phyloP scores from a whole-genome alignment of 2,797 vertebrate species.

The Anas capensis region DNA sequence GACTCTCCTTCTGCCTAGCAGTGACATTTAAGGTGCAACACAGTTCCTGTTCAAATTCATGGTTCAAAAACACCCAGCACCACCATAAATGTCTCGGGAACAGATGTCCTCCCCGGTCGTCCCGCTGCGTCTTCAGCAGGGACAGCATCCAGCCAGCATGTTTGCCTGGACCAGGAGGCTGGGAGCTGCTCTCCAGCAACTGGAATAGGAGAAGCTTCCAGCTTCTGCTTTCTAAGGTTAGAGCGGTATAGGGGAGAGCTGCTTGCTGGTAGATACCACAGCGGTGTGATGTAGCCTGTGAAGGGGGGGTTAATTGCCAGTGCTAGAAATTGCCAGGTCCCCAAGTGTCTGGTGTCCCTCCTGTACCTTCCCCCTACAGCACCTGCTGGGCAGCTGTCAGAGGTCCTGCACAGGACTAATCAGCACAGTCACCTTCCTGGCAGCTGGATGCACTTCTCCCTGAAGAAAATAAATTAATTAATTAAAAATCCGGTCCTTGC shows the following conservation, averaged over 20 bases:
- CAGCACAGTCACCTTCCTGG: background rate
- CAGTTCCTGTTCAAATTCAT: constrained; percentile 41
- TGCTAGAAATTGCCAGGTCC: background rate
- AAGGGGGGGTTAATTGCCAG: background rate
- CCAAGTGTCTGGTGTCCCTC: background rate
- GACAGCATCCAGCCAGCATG: background rate
- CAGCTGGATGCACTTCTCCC: background rate
- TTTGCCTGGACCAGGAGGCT: background rate
- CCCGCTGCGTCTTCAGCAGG: background rate
- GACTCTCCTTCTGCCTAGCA: constrained; percentile 53
- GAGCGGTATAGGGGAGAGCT: background rate
- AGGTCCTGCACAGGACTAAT: background rate
- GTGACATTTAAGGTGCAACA: constrained; percentile 53
- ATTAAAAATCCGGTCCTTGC: background rate
- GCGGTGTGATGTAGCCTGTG: background rate
- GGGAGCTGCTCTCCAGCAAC: background rate
- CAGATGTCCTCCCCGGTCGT: background rate
- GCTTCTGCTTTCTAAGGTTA: background rate
- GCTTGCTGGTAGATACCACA: background rate
- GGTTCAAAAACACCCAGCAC: background rate
- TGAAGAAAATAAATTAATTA: background rate
- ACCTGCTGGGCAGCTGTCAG: background rate
- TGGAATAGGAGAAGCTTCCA: background rate
- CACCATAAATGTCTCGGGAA: background rate
- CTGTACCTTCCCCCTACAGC: background rate